Percentiles rank a stretch among this genome's conserved stretches.
Evolutionary conservation across 2,113 vertebrate genomes (phyloP).

Genomic region (Pterophyllum scalare): DNA sequence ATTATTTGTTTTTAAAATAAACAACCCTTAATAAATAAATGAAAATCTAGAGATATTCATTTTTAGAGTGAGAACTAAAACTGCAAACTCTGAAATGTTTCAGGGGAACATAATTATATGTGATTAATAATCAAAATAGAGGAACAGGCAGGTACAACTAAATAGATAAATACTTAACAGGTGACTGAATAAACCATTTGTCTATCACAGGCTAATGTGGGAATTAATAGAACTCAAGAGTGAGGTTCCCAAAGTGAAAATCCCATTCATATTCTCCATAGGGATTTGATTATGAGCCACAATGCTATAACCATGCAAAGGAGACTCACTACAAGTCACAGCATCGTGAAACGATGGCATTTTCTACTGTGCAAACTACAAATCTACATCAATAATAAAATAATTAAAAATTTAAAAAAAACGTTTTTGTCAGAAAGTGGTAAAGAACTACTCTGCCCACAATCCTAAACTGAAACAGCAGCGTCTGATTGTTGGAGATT

Average conservation of each 20-base stretch:
- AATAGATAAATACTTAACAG: too few species aligned
- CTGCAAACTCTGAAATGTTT: too few species aligned
- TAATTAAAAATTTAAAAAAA: too few species aligned
- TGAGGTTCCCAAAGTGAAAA: background rate
- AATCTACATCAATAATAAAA: background rate
- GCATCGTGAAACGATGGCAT: background rate
- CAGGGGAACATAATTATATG: background rate
- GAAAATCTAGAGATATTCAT: too few species aligned
- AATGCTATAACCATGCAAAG: background rate
- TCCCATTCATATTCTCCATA: constrained; percentile 1
- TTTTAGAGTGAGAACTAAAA: too few species aligned
- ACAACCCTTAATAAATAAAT: too few species aligned
- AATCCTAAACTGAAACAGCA: background rate
- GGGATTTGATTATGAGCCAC: background rate
- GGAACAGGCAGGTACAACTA: background rate
- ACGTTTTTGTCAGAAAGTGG: too few species aligned
- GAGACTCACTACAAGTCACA: background rate
- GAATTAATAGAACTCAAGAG: background rate
- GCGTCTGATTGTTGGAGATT: background rate
- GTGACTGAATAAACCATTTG: background rate
- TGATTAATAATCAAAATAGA: rapidly evolving
- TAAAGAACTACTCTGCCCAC: background rate
- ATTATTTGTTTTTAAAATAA: too few species aligned
- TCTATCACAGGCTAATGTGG: background rate
- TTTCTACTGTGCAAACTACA: background rate